These are phyloP conservation scores for Glyptemys insculpta DNA, from an alignment of 2,797 vertebrate genomes.

Conservation along the genomic window DNA sequence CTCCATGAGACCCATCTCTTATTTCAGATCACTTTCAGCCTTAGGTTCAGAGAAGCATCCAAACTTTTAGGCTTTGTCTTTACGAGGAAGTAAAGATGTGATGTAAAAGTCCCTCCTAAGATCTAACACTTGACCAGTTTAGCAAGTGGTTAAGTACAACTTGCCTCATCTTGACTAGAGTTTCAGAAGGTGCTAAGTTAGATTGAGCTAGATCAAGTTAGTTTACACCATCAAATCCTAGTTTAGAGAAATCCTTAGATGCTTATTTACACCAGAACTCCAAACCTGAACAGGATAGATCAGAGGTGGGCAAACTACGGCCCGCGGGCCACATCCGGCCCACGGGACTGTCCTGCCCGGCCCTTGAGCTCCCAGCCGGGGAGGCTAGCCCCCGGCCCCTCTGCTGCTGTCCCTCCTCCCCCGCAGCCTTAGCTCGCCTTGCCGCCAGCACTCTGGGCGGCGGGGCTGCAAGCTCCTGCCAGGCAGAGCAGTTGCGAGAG, in stretches of 20 bases:
- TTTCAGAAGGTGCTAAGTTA: slow-evolving; percentile 1
- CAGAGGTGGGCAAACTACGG: background rate
- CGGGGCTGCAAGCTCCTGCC: no score
- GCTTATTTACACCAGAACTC: slow-evolving; percentile 38
- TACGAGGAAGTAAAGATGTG: background rate
- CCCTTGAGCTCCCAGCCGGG: no score
- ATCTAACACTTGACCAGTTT: background rate
- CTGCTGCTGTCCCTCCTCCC: no score
- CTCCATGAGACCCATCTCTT: background rate
- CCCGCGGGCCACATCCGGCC: no score
- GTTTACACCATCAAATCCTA: slow-evolving; percentile 1
- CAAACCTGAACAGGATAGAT: slow-evolving; percentile 36
- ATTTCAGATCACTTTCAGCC: background rate
- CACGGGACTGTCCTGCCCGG: no score
- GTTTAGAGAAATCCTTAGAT: slow-evolving; percentile 6
- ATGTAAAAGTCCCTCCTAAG: background rate
- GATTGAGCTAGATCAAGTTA: background rate
- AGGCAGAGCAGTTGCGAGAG: no score
- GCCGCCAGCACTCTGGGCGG: no score
- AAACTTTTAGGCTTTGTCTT: background rate
- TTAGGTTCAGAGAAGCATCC: background rate
- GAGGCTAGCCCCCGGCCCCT: no score
- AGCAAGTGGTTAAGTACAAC: background rate
- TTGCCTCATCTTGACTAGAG: background rate
- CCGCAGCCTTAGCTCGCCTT: no score